Base-by-base conservation (phyloP, 2,888 invertebrate species). In the Celastrina argiolus region DNA sequence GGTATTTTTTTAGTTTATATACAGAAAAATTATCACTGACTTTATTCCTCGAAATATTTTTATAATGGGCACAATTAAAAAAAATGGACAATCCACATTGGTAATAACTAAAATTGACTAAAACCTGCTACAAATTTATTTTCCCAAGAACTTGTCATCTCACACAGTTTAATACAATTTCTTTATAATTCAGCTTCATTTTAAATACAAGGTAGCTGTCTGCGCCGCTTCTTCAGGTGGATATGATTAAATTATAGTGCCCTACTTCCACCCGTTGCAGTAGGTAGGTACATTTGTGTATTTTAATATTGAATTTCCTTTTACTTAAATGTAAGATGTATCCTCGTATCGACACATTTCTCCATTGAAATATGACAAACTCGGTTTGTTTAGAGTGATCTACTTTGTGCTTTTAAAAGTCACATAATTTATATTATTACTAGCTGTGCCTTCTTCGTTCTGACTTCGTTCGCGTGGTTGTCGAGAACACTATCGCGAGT, bases 261-360 rank as follows among this genome's bases (percentile, higher is more conserved):
- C 31, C 59, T 59, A 34, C 59, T 31, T 59, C 31, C 10, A 59
- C 14, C 34, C 59, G 12, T 34, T 59, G 34, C 59, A 34, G 34
- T n/a, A n/a, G n/a, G n/a, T n/a, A n/a, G n/a, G n/a, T 59, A 31
- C 31, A 34, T 59, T 31, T 59, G 59, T 16, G 34, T 59, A 34
- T 59, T 59, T 59, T 34, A 59, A 59, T 59, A 59, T 59, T 34
- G 31, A 59, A 59, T 59, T 59, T 59, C 34, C 34, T 12, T 22
- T n/a, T 41, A 41, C n/a, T 41, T n/a, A 41, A 51, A 56, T 31
- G 8, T 56, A 28, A 58, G 31, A 58, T 7, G 8, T 56, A 56
- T 56, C n/a, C 6, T 42, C n/a, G n/a, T 58, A 58, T 58, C 28
- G 16, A 58, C 26, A 58, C 31, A 7, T 58, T 28, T 58, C 31